Evolutionary conservation across 23 tunicate species (phyloP), one percentile per base, ranked within the genome.

Genomic region (Styela clava): DNA sequence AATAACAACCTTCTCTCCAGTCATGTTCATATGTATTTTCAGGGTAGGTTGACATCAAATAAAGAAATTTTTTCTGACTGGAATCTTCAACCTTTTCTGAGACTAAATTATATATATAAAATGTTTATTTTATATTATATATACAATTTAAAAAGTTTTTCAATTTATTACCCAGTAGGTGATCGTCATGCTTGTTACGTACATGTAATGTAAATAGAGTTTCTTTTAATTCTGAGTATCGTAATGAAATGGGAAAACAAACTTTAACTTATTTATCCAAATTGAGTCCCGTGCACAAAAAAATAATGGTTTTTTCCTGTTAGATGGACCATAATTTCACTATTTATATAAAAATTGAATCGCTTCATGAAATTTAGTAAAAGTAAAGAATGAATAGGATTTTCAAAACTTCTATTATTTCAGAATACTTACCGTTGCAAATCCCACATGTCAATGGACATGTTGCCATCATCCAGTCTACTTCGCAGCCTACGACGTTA

Each of bases 371-470:
- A n/a, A n/a, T n/a, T n/a, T n/a, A n/a, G n/a, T n/a, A n/a, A n/a
- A n/a, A n/a, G n/a, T n/a, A n/a, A n/a, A n/a, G n/a, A n/a, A n/a
- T n/a, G n/a, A n/a, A n/a, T n/a, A n/a, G n/a, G n/a, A n/a, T n/a
- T n/a, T n/a, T n/a, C n/a, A n/a, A n/a, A n/a, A n/a, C n/a, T n/a
- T n/a, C n/a, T n/a, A n/a, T n/a, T n/a, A n/a, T n/a, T n/a, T n/a
- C n/a, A n/a, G n/a, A n/a, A n/a, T n/a, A n/a, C n/a, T n/a, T 63
- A 89, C 94, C 88, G 68, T 89, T 85, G 56, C 95, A 89, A 76
- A 84, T 76, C 9, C 63, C 82, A 29, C 95, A 89, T 20, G 95
- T 85, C 28, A 29, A 24, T 52, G 95, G 79, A 67, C 95, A 89
- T 2, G 72, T 81, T 3, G 74, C 77, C 27, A 30, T 34, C 89